Base-by-base conservation (phyloP, 2,888 invertebrate genomes). In the Allolobophora icterica region DNA sequence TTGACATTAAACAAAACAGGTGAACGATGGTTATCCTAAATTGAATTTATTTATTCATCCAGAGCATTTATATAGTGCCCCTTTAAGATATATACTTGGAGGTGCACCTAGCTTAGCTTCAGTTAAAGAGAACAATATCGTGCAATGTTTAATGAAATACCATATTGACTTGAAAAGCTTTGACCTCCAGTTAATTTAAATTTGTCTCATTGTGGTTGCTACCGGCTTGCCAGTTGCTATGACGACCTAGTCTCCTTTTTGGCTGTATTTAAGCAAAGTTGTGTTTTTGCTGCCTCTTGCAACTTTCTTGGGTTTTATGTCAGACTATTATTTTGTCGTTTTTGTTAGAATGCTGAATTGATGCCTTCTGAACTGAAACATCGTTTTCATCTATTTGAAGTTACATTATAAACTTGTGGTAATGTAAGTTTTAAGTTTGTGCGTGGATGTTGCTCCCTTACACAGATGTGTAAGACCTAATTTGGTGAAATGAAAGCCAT, bases 111-210 rank as follows among this genome's bases (percentile, higher is more conserved):
- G 71, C 13, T 1, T n/a, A n/a, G 11, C 52, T 24, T 52, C 24
- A n/a, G n/a, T 45, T 1, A 45, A 45, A 11, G 45, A 45, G 45
- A 11, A 71, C 30, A 71, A 71, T 71, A 13, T 71, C 8, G 24
- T 24, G 11, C 71, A 71, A 71, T 71, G 11, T 71, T 71, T 71
- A 71, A n/a, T n/a, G 8, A n/a, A n/a, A 17, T 71, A 71, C n/a
- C 71, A 71, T 71, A 71, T 71, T 71, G 71, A n/a, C 71, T 71
- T 71, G 71, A 71, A n/a, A 71, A 71, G 5, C 71, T 71, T 71
- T 52, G 30, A n/a, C n/a, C 30, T 71, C n/a, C 71, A 71, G n/a
- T 8, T n/a, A 71, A 71, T 71, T 71, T n/a, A 71, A 71, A 71
- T 71, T 52, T n/a, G n/a, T 71, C 8, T 71, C 71, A 71, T n/a